Percentiles rank a stretch among this genome's conserved stretches.
phyloP scores from a whole-genome alignment of 2,797 vertebrate genomes.

The Chelon labrosus region DNA sequence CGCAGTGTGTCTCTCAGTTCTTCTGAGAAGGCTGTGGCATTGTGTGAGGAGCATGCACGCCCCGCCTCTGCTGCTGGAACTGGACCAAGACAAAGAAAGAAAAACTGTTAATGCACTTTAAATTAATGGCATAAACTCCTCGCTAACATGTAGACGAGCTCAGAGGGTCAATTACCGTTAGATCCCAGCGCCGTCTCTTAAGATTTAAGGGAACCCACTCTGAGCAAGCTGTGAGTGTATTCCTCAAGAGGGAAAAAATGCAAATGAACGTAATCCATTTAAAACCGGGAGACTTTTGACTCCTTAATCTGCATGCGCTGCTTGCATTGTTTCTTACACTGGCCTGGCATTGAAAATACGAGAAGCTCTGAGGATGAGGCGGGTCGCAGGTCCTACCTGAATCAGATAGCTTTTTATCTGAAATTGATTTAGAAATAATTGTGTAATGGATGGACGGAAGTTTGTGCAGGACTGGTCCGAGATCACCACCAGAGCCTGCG shows the following conservation, averaged over 20 bases:
- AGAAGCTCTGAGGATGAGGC: not conserved
- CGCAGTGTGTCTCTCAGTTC: not conserved
- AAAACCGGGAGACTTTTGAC: not conserved
- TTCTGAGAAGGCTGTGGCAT: not conserved
- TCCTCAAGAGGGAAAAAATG: not conserved
- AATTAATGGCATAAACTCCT: not conserved
- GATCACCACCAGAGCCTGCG: not conserved
- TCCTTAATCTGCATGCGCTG: not conserved
- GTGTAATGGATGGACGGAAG: not conserved
- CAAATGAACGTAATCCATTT: slow-evolving; percentile 1
- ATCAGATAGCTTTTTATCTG: fast-evolving
- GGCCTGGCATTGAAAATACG: not conserved
- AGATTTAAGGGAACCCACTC: not conserved
- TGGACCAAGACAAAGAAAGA: no score
- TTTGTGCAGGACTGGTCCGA: slow-evolving; percentile 5
- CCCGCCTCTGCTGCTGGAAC: no score
- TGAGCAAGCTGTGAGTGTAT: not conserved
- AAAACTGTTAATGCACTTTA: not conserved
- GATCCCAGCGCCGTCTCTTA: not conserved
- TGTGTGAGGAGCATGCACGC: no score
- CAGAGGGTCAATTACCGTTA: not conserved
- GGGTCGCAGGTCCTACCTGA: not conserved
- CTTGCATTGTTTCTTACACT: not conserved
- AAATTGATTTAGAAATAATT: not conserved
- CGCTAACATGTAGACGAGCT: not conserved